Conservation (phyloP, 2,888 invertebrate species). For the Acrobasis repandana region DNA sequence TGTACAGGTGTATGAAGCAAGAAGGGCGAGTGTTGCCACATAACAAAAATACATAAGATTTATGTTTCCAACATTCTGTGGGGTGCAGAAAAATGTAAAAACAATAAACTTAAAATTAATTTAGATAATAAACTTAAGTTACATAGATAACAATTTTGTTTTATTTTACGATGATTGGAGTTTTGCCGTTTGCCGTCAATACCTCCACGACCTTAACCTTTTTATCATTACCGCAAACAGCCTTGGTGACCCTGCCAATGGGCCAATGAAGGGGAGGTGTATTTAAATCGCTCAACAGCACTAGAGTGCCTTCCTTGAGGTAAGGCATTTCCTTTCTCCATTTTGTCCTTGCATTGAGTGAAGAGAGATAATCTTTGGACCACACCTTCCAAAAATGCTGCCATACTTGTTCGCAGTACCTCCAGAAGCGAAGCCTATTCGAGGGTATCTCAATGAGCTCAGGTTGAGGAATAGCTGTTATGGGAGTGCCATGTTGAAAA, state of each 20-base stretch:
- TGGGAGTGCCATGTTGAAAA: too few relatives aligned
- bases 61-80: neutral
- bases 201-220: conserved; percentile 4
- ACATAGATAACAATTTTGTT: neutral
- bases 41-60: too few relatives aligned
- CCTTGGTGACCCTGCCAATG: neutral
- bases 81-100: neutral
- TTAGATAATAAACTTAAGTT: neutral
- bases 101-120: neutral
- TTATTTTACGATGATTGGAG: neutral
- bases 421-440: conserved; percentile 25
- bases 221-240: neutral
- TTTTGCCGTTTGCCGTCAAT: neutral
- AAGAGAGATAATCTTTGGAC: conserved; percentile 3
- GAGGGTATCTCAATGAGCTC: neutral
- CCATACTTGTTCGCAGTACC: conserved; percentile 13
- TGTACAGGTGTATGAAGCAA: too few relatives aligned
- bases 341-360: conserved; percentile 8
- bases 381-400: conserved; percentile 17
- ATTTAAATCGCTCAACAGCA: neutral
- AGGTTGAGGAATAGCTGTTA: conserved; percentile 5
- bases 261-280: conserved; percentile 14
- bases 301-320: neutral
- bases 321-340: conserved; percentile 6
- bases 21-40: too few relatives aligned